Evolutionary conservation across 2,888 invertebrate genomes (phyloP).

Genomic region (Imbricaverruca yamaguchii): DNA sequence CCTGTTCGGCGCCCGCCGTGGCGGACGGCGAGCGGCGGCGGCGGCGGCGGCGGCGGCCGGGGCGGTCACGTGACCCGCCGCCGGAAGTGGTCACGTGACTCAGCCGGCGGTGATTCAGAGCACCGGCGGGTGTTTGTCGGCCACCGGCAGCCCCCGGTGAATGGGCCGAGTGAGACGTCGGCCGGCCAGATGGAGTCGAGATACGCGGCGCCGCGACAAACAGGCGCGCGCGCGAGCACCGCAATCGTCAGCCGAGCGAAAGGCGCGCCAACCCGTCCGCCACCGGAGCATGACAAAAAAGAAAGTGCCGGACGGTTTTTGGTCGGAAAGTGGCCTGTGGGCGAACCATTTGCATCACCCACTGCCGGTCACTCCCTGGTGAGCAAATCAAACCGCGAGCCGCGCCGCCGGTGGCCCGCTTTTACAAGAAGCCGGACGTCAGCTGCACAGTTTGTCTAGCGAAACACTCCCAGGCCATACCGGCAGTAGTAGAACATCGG

Average conservation of each 20-base stretch:
- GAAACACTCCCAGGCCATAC: too few relatives aligned
- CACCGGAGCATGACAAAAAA: neutral
- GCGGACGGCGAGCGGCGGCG: too few relatives aligned
- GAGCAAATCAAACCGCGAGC: neutral
- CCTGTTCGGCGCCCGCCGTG: too few relatives aligned
- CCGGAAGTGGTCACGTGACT: neutral
- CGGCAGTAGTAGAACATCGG: too few relatives aligned
- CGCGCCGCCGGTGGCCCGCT: neutral
- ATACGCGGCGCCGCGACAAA: neutral
- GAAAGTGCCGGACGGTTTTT: neutral
- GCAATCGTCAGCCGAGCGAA: neutral
- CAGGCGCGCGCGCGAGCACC: neutral
- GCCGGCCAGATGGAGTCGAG: conserved; percentile 23
- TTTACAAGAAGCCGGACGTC: too few relatives aligned
- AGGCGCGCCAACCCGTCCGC: neutral
- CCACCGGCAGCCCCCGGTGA: neutral
- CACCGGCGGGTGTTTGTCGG: neutral
- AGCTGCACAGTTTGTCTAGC: too few relatives aligned
- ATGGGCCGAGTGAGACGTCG: conserved; percentile 1
- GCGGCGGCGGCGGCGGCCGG: neutral
- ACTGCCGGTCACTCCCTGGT: too few relatives aligned
- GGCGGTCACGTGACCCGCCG: neutral
- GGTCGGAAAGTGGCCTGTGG: too few relatives aligned
- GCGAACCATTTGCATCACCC: too few relatives aligned
- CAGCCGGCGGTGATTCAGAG: neutral